Evolutionary conservation across 2,113 vertebrate species (phyloP), one percentile per base, ranked within the genome.

Genomic region (Balaenoptera acutorostrata): DNA sequence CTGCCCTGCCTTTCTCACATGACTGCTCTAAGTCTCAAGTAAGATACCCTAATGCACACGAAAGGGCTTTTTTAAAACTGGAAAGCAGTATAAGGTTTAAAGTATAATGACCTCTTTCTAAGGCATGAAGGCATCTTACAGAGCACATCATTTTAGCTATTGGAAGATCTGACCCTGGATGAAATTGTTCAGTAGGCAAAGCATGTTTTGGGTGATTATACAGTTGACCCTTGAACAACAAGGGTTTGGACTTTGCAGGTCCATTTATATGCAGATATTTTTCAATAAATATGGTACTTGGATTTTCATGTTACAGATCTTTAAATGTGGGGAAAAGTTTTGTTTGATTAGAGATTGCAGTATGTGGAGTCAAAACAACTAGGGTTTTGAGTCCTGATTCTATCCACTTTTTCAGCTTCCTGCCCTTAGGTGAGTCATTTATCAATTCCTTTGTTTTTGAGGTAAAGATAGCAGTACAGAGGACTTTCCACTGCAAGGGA

Each of bases 101-200:
- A 66, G 11, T n/a, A 29, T 55, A 87, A 64, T 18, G 21, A 36
- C 49, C 46, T 85, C 55, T 88, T 90, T 84, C 23, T n/a, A 93
- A 82, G 25, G 27, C 55, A 72, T 59, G 6, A 33, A 77, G 29
- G 23, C 23, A 75, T 69, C 68, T 90, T 55, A 49, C 3, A 74
- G 12, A 90, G 14, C 49, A 83, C 36, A 84, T 81, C 63, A 72
- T 44, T 92, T 90, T 77, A 95, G 21, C 55, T 92, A 31, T 8
- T 77, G 21, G 61, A 89, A 96, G 46, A 85, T 95, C 11, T 90
- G 63, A 71, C n/a, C 49, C 69, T 66, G 27, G 18, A 36, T 85
- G 36, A 93, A 94, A 96, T 68, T 87, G 31, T 74, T 81, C 52
- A 78, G 46, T 14, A 69, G 29, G 4, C 68, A 98, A 96, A 92